phyloP scores from a whole-genome alignment of 2,888 invertebrate genomes.

The Agriopis leucophaearia region DNA sequence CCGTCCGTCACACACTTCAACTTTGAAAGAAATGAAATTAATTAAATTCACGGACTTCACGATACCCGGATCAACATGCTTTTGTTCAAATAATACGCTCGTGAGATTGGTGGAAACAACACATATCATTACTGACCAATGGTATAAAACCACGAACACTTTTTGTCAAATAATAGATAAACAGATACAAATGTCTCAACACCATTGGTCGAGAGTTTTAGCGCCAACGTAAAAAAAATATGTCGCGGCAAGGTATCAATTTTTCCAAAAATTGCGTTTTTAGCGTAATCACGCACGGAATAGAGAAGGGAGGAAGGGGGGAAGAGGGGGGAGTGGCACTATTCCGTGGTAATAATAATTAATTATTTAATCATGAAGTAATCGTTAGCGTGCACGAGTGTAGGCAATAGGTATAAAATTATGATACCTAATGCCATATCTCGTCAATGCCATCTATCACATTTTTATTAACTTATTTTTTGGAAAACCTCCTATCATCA shows the following conservation, averaged over 20 bases:
- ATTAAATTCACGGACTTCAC: background rate
- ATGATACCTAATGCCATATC: too few relatives aligned
- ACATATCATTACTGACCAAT: slow-evolving; percentile 54
- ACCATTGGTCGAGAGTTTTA: slow-evolving; percentile 62
- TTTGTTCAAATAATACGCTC: slow-evolving; percentile 5
- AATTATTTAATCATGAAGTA: too few relatives aligned
- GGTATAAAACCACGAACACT: slow-evolving; percentile 59
- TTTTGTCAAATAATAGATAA: slow-evolving; percentile 65
- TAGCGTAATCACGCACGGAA: too few relatives aligned
- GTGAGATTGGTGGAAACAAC: slow-evolving; percentile 33
- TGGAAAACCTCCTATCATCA: too few relatives aligned
- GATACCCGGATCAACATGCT: background rate
- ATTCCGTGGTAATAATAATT: too few relatives aligned
- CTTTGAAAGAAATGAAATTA: slow-evolving; percentile 7
- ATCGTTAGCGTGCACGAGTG: too few relatives aligned
- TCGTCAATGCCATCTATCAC: too few relatives aligned
- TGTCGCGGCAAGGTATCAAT: too few relatives aligned
- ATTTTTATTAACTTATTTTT: too few relatives aligned
- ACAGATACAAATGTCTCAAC: slow-evolving; percentile 72
- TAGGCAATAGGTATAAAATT: too few relatives aligned
- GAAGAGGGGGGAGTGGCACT: too few relatives aligned
- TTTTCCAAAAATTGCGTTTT: background rate
- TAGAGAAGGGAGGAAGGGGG: too few relatives aligned
- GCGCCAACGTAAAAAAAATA: background rate
- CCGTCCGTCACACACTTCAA: background rate